Conservation (phyloP, 2,797 vertebrate genomes). For the Anabas testudineus region DNA sequence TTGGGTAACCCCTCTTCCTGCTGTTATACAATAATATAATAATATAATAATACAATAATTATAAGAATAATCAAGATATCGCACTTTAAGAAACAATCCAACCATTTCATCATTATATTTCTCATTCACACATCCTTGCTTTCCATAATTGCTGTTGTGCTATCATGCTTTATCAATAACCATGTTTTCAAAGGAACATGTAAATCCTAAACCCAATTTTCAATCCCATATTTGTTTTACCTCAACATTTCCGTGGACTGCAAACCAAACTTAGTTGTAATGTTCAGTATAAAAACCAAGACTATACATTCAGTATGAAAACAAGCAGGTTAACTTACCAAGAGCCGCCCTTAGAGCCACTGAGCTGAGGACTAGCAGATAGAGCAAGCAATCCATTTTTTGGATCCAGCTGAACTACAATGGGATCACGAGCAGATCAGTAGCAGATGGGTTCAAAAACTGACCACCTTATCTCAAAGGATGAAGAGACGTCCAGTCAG, state of each 20-base stretch:
- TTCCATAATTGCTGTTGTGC: too few species aligned
- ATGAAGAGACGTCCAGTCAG: background rate
- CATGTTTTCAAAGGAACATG: too few species aligned
- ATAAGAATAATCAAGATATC: too few species aligned
- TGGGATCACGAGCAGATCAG: conserved; percentile 21
- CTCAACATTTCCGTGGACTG: background rate
- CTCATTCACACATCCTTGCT: too few species aligned
- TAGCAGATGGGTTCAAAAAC: conserved; percentile 14
- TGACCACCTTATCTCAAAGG: conserved; percentile 12
- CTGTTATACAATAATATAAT: too few species aligned
- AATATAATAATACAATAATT: too few species aligned
- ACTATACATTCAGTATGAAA: background rate
- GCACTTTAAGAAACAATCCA: too few species aligned
- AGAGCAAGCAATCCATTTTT: conserved; percentile 56
- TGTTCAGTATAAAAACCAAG: background rate
- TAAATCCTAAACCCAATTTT: background rate
- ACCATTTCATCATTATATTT: too few species aligned
- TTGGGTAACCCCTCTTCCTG: too few species aligned
- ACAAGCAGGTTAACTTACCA: conserved; percentile 46
- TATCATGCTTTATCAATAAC: too few species aligned
- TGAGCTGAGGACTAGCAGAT: conserved; percentile 56
- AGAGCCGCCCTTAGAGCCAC: conserved; percentile 35
- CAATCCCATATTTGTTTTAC: background rate
- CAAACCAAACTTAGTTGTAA: background rate
- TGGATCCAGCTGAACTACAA: conserved; percentile 12